Percentiles rank a stretch among this genome's conserved stretches.
Evolutionary conservation across 2,888 invertebrate species (phyloP).

Genomic region (Aleiodes alternator): DNA sequence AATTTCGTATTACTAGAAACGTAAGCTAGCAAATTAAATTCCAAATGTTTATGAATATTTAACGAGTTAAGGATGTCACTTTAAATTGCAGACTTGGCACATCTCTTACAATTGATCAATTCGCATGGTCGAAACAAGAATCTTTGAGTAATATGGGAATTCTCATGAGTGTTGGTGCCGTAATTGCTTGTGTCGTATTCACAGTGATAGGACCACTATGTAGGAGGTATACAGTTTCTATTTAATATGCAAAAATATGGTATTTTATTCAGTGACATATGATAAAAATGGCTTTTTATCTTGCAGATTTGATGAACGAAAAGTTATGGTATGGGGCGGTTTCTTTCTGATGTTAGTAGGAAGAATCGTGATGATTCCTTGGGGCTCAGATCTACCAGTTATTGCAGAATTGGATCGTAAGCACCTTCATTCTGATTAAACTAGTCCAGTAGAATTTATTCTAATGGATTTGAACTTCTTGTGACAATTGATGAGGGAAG

Average conservation of each 20-base stretch:
- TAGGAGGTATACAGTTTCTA: conserved; percentile 73
- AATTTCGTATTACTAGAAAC: conserved; percentile 93
- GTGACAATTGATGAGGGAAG: too few relatives aligned
- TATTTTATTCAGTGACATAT: neutral
- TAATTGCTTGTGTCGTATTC: conserved; percentile 86
- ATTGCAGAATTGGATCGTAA: conserved; percentile 75
- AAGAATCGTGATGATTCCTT: conserved; percentile 85
- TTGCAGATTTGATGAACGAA: conserved; percentile 82
- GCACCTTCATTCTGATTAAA: conserved; percentile 47
- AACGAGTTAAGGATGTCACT: neutral
- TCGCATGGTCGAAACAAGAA: conserved; percentile 88
- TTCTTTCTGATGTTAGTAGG: conserved; percentile 88
- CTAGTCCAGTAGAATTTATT: neutral
- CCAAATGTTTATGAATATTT: neutral
- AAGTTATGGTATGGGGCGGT: conserved; percentile 88
- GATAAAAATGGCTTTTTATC: neutral
- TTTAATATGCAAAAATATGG: neutral
- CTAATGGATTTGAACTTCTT: too few relatives aligned
- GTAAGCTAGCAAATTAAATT: conserved; percentile 71
- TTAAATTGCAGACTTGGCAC: conserved; percentile 81
- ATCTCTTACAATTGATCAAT: conserved; percentile 91
- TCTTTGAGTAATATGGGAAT: conserved; percentile 89
- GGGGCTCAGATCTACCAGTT: conserved; percentile 83
- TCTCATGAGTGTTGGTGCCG: conserved; percentile 87
- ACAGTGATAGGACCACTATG: conserved; percentile 84